phyloP scores from a whole-genome alignment of 64 coral and sea anemone genomes.

The Pocillopora verrucosa region DNA sequence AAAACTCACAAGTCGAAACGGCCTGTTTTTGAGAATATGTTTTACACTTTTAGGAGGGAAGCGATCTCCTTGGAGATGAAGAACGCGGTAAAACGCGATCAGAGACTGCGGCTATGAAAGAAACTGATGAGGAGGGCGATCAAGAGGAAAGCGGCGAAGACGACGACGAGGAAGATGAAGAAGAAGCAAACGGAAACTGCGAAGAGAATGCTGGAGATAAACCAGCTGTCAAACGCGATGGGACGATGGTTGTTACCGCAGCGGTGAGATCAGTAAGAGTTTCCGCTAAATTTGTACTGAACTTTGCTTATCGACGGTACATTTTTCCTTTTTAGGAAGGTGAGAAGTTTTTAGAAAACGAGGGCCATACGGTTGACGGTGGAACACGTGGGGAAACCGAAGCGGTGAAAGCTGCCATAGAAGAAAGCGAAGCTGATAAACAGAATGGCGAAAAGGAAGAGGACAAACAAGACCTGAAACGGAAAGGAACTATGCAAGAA shows the following conservation, averaged over 20 bases:
- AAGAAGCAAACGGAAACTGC: conserved; percentile 28
- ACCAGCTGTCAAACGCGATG: conserved; percentile 83
- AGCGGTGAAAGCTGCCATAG: conserved; percentile 84
- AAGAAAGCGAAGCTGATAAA: conserved; percentile 73
- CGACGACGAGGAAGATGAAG: conserved; percentile 9
- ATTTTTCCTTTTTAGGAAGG: conserved; percentile 65
- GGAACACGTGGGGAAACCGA: conserved; percentile 90
- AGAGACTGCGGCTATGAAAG: conserved; percentile 54
- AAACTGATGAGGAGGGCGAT: conserved; percentile 45
- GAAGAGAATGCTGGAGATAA: conserved; percentile 60
- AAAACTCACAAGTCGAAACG: neutral
- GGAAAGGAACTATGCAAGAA: conserved; percentile 87
- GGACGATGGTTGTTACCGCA: conserved; percentile 87
- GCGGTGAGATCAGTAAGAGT: conserved; percentile 53
- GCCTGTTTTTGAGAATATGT: neutral
- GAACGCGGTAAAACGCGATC: conserved; percentile 74
- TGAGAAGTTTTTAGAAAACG: conserved; percentile 65
- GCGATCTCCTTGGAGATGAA: conserved; percentile 63
- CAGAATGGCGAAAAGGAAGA: conserved; percentile 77
- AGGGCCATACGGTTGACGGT: conserved; percentile 64
- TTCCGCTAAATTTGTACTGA: neutral
- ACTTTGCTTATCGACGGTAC: neutral
- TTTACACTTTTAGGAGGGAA: conserved; percentile 57
- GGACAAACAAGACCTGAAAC: conserved; percentile 89
- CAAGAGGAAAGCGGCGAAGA: conserved; percentile 28